Base-by-base conservation (phyloP, 2,797 vertebrate species). In the Pangasius macronema region DNA sequence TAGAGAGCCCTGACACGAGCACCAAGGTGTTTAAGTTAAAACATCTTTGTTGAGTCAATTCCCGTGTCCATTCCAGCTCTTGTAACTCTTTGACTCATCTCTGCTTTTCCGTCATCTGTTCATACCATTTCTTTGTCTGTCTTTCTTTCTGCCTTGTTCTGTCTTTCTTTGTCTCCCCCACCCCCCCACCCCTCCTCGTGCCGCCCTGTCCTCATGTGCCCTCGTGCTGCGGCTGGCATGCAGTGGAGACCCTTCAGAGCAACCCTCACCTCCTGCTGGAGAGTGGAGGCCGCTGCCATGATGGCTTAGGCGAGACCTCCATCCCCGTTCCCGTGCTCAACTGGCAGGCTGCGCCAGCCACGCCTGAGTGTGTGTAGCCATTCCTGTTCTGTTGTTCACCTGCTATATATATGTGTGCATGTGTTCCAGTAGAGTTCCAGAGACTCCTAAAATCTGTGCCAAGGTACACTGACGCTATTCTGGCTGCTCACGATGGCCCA, bases 201-300 rank as follows among this genome's bases (percentile, higher is more conserved):
- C 42, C 30, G 80, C 65, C 65, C 42, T 55, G 33, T 82, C 55
- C 55, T 85, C 87, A 53, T 82, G 77, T 76, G 91, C 79, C 63
- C 30, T 92, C 93, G 93, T n/a, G 87, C 94, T 93, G 90, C 82
- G 89, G 91, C 88, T 85, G 93, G 92, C 94, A 92, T 93, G 94
- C 87, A 99, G 98, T 98, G 67, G 97, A 99, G 93, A 97, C 97
- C 82, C 95, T 99, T 94, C 98, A 99, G 96, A 98, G 96, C 95
- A 97, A 97, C 92, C 97, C 97, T 65, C 96, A 97, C 93, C 96
- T 97, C 93, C 94, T 99, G 94, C 94, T 97, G 96, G 97, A 99
- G 94, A 94, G 96, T 33, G 93, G 90, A 82, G 94, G 95, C 89
- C 97, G 97, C 90, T 94, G 91, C 90, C 96, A 96, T 94, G 97